Base-by-base conservation (phyloP, 2,797 vertebrate species). In the Alca torda region DNA sequence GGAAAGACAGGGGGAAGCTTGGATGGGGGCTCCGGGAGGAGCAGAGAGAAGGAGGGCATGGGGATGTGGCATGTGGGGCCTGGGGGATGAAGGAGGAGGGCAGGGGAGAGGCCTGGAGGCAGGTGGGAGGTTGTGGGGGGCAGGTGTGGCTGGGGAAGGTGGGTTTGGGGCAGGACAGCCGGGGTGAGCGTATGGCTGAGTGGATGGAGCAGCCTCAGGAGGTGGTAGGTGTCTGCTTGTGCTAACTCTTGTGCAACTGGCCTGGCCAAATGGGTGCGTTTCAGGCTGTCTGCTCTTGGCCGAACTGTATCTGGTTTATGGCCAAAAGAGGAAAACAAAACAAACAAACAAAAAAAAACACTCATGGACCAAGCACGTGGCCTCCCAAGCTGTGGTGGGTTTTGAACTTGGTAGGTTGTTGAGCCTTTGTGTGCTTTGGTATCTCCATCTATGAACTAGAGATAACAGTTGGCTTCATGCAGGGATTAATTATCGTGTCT, bases 381-480 rank as follows among this genome's bases (percentile, higher is more conserved):
- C n/a, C 65, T 76, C 43, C 59, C 1, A 6, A 92, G 53, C 69
- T 72, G 75, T 83, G 20, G 59, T 89, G 64, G 81, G 84, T 77
- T 89, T 94, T 95, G 84, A 93, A 89, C 89, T 93, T 89, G 48
- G 75, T 77, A 64, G 68, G 91, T 80, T 79, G 64, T 79, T 61
- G 81, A 91, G 48, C 81, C 57, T 82, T 84, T 91, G 74, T 92
- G 77, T 84, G 91, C 67, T 89, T 87, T 82, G 60, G 67, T 95
- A 76, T 95, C 91, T 93, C 85, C n/a, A 37, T 80, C 90, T 94
- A 87, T 1, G 78, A 84, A 63, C 87, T 89, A 6, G 35, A 94
- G 91, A 90, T 94, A 96, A 95, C 83, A 86, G 72, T 64, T 90
- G 93, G 93, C 72, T 90, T 90, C 83, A n/a, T 61, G 77, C 75